These are phyloP conservation scores for Triplophysa siluroides DNA, from an alignment of 2,113 vertebrate species.

Conservation along the genomic window DNA sequence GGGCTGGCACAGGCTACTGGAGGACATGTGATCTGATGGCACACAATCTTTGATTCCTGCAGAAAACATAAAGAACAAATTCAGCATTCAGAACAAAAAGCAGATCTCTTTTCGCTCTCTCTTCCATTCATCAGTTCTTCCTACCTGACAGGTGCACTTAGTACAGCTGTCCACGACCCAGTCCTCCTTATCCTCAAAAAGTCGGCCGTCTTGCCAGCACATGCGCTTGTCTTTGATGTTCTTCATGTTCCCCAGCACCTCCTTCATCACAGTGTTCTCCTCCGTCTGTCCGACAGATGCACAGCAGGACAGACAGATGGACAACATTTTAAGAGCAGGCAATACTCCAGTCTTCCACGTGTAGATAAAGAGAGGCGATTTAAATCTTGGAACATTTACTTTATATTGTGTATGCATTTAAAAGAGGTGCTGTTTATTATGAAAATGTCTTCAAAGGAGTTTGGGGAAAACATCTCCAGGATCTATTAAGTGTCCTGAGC, in stretches of 20 bases:
- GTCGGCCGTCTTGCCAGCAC: conserved; percentile 95
- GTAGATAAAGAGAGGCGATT: neutral
- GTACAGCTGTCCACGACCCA: conserved; percentile 99
- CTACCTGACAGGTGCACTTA: conserved; percentile 92
- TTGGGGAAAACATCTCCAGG: too few species aligned
- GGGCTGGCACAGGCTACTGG: conserved; percentile 86
- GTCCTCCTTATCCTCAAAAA: conserved; percentile 91
- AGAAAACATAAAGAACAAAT: neutral
- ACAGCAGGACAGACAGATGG: conserved; percentile 39
- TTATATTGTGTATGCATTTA: neutral
- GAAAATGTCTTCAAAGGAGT: too few species aligned
- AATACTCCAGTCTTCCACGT: conserved; percentile 13
- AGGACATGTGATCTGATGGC: conserved; percentile 91
- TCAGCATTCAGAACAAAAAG: neutral
- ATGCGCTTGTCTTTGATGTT: conserved; percentile 85
- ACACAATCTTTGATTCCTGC: conserved; percentile 93
- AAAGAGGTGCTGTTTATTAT: too few species aligned
- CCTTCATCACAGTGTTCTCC: conserved; percentile 93
- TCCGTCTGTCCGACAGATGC: conserved; percentile 75
- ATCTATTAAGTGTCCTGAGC: neutral
- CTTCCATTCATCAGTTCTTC: neutral
- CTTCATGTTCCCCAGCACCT: conserved; percentile 84
- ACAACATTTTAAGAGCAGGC: conserved; percentile 40
- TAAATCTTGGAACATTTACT: neutral
- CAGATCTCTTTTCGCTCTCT: neutral